Evolutionary conservation across 2,113 vertebrate species (phyloP), one percentile per base, ranked within the genome.

Genomic region (Tenebrosternarchus preto): DNA sequence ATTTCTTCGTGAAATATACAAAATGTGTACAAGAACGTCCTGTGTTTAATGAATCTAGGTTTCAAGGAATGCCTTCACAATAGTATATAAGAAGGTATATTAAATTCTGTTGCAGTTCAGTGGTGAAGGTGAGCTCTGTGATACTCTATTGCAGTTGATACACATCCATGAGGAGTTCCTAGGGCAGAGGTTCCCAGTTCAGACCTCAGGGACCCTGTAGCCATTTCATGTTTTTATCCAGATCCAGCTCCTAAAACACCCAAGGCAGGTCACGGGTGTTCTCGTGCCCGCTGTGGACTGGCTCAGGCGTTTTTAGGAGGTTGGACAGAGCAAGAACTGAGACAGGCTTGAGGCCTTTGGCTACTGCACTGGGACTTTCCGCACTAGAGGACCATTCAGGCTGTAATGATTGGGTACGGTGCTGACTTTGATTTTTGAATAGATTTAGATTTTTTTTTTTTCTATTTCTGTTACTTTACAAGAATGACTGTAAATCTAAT

Each of bases 391-490:
- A 69, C 64, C 57, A 33, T 69, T 55, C 63, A 66, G 76, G 75
- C 67, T 81, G 76, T 69, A 56, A 76, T 75, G 29, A 79, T 55
- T 80, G 80, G 82, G 77, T 85, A 81, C 75, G 85, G 80, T 81
- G 76, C 68, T 79, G 39, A 73, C 73, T 83, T 83, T 36, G 78
- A 67, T 68, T 86, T 88, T 82, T 79, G 29, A 84, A 84, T 85
- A 86, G 78, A 79, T 59, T 83, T 69, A 24, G 64, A 6, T 78
- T 57, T n/a, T n/a, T 79, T 81, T 53, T 72, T 87, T 87, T 87
- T 86, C 76, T 87, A 84, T 85, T 86, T 86, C 68, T 84, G 81
- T 87, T 85, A 56, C 83, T 85, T 87, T 87, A 80, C 71, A 87
- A 84, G 57, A 86, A 86, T 77, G 76, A 85, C 78, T 86, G 82